Percentiles rank a stretch among this genome's conserved stretches.
Conservation (phyloP, 2,888 invertebrate species). For the Bombyx huttoni region DNA sequence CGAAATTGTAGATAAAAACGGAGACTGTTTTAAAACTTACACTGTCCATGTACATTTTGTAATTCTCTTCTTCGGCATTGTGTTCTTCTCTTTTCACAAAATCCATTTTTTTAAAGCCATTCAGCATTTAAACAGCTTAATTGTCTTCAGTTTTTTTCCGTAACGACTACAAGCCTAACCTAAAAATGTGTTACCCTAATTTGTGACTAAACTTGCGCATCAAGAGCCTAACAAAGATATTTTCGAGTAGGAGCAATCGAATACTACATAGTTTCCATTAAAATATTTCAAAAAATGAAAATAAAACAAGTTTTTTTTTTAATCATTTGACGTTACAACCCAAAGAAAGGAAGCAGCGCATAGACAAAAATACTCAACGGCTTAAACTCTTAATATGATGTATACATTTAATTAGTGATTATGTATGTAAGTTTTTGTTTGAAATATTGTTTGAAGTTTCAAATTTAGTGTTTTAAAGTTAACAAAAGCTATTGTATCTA, state of each 20-base stretch:
- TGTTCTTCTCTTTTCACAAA: conserved; percentile 59
- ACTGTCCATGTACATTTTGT: conserved; percentile 51
- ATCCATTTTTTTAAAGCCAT: conserved; percentile 35
- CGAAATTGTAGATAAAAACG: conserved; percentile 10
- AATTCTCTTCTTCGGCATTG: conserved; percentile 47
- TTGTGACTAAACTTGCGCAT: conserved; percentile 1
- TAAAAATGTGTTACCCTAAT: conserved; percentile 14
- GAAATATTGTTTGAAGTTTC: no score
- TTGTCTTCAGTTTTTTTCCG: conserved; percentile 13
- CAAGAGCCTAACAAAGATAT: background rate
- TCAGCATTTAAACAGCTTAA: conserved; percentile 8
- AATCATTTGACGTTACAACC: conserved; percentile 31
- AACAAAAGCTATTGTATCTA: no score
- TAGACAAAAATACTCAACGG: conserved; percentile 21
- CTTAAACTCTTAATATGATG: no score
- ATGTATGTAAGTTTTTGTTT: no score
- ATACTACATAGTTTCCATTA: background rate
- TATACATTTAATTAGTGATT: no score
- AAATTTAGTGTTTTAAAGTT: no score
- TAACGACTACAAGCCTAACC: conserved; percentile 43
- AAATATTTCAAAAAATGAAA: conserved; percentile 16
- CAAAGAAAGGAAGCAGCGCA: conserved; percentile 51
- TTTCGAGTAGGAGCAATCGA: conserved; percentile 6
- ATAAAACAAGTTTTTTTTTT: conserved; percentile 22
- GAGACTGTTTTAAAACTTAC: conserved; percentile 27